Percentiles rank a stretch among this genome's conserved stretches.
phyloP scores from a whole-genome alignment of 2,888 invertebrate genomes.

The Osmoderma eremita region DNA sequence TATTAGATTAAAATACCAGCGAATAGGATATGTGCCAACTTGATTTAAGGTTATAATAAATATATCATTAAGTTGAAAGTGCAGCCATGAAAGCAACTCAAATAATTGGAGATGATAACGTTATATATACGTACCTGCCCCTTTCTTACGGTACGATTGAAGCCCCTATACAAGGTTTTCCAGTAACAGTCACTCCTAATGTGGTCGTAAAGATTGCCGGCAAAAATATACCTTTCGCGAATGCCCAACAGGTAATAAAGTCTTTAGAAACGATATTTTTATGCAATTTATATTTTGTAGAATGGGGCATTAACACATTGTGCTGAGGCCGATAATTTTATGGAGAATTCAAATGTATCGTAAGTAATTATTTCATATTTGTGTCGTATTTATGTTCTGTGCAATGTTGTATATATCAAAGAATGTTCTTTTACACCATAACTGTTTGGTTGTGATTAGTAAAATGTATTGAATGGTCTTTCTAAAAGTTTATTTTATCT shows the following conservation, averaged over 20 bases:
- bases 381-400: neutral
- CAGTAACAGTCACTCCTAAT: conserved; percentile 10
- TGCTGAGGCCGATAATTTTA: neutral
- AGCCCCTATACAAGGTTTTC: conserved; percentile 11
- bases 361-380: conserved; percentile 8
- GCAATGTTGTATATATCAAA: neutral
- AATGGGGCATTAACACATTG: neutral
- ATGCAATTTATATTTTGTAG: neutral
- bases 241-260: conserved; percentile 8
- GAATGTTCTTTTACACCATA: too few species aligned
- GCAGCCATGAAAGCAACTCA: conserved; percentile 13
- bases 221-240: neutral
- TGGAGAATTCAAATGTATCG: neutral
- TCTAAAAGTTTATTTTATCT: too few species aligned
- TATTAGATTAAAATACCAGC: too few species aligned
- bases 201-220: conserved; percentile 1
- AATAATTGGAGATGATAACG: conserved; percentile 20
- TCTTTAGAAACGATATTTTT: neutral
- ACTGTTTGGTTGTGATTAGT: too few species aligned
- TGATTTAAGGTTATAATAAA: too few species aligned
- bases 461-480: too few species aligned
- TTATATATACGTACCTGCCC: conserved; percentile 13
- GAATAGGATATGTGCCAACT: too few species aligned
- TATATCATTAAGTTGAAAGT: too few species aligned
- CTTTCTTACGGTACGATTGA: conserved; percentile 22